Evolutionary conservation across 2,797 vertebrate species (phyloP), one percentile per base, ranked within the genome.

Genomic region (Pangasius sanitwongsei): DNA sequence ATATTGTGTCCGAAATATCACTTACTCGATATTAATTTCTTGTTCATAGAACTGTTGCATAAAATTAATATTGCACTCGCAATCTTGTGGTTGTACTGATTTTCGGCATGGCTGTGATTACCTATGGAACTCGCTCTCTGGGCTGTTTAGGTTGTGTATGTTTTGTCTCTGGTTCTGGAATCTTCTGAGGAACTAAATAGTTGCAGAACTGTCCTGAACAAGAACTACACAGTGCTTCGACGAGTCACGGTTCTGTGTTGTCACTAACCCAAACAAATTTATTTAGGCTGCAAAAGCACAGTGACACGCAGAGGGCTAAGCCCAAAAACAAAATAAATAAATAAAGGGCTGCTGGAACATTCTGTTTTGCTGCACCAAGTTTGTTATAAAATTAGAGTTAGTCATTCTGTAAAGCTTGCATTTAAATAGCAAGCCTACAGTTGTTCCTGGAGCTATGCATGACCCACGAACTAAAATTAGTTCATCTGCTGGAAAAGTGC

Each of bases 381-480:
- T 48, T 48, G 4, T 75, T 75, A 53, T n/a, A 31, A 1, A 78
- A 78, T 53, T 78, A 18, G 48, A 78, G 6, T 53, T 55, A 25
- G 28, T 80, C 50, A 31, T 80, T 80, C 13, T 80, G 28, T 80
- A 31, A 80, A 55, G 2, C 77, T 80, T 80, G 77, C 15, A 80
- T 31, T 80, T 18, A 80, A 80, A 80, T 53, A 80, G 77, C 28
- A 80, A 80, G 2, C 77, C 13, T 55, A 55, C 15, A 80, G 50
- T 55, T 80, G 28, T 31, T 80, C 11, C 28, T 78, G 7, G 3
- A 55, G 28, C 28, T 55, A 55, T 80, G 16, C 6, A 25, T 34
- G 4, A 82, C 31, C 11, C 31, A 57, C 1, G 16, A 34, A 25
- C 8, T 25, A 82, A 61, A 82, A 61, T 82, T 20, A 80, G 50